Conservation (phyloP, 1,140 invertebrate genomes). For the Trachymyrmex cornetzi region DNA sequence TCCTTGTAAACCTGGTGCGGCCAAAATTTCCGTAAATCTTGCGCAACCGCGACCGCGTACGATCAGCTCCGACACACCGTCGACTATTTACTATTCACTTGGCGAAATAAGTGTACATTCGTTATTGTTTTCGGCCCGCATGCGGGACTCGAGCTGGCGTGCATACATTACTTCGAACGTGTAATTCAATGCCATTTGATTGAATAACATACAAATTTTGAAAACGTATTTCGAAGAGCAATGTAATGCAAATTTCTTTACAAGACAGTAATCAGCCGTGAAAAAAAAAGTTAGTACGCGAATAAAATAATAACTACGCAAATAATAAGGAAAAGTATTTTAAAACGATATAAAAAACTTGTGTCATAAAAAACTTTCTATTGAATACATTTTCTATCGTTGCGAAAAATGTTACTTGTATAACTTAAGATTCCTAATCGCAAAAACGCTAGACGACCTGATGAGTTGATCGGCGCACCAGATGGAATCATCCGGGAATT, state of each 20-base stretch:
- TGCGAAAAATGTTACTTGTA: background rate
- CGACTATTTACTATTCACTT: slow-evolving; percentile 70
- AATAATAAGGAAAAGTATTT: background rate
- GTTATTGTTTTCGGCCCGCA: slow-evolving; percentile 57
- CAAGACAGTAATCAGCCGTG: background rate
- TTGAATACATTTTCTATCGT: background rate
- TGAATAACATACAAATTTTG: background rate
- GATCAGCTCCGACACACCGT: slow-evolving; percentile 23
- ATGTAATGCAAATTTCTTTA: background rate
- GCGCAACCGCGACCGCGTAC: slow-evolving; percentile 47
- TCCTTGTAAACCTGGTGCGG: slow-evolving; percentile 49
- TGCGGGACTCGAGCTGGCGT: slow-evolving; percentile 11
- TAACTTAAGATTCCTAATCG: background rate
- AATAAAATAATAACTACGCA: background rate
- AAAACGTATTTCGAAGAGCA: background rate
- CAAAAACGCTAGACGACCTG: background rate
- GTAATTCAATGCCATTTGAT: slow-evolving; percentile 21
- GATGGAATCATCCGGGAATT: background rate
- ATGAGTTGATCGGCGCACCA: background rate
- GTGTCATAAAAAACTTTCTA: background rate
- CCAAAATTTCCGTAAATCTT: slow-evolving; percentile 61
- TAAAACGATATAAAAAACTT: background rate
- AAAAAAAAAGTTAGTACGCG: background rate
- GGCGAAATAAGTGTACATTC: slow-evolving; percentile 51
- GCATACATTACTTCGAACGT: background rate